Conservation (phyloP, 2,888 invertebrate genomes). For the Chrysolina haemoptera region DNA sequence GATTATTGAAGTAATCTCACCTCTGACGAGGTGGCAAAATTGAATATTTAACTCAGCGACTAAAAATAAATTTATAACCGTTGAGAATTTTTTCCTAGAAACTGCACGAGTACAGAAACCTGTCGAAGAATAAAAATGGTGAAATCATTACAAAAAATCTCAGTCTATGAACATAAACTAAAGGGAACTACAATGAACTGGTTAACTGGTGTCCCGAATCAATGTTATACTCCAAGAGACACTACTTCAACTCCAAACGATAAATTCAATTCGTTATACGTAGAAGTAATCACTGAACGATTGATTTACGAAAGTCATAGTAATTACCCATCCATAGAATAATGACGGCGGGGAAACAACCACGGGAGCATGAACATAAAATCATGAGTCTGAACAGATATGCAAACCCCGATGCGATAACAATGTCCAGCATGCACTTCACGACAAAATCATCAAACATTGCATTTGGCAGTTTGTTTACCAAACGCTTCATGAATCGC, state of each 20-base stretch:
- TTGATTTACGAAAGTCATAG: constrained; percentile 36
- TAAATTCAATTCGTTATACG: neutral
- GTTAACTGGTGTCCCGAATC: no score
- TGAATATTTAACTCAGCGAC: no score
- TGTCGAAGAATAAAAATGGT: no score
- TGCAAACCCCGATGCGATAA: constrained; percentile 57
- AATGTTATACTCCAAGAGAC: neutral
- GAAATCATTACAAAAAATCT: no score
- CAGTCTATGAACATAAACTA: no score
- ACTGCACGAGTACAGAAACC: no score
- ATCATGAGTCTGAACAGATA: constrained; percentile 54
- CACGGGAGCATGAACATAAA: constrained; percentile 43
- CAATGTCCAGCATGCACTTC: constrained; percentile 59
- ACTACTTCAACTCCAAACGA: neutral
- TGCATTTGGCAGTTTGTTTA: constrained; percentile 62
- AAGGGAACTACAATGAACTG: no score
- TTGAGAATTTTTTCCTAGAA: no score
- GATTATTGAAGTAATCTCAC: no score
- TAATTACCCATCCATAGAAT: constrained; percentile 39
- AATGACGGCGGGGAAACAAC: constrained; percentile 52
- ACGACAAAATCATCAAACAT: constrained; percentile 60
- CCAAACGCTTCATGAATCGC: constrained; percentile 58
- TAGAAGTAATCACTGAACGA: constrained; percentile 21
- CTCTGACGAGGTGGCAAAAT: no score
- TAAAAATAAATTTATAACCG: no score